Percentiles rank a stretch among this genome's conserved stretches.
These are phyloP conservation scores for Drosophila subsilvestris DNA, from an alignment of 2,888 invertebrate genomes.

Conservation along the genomic window DNA sequence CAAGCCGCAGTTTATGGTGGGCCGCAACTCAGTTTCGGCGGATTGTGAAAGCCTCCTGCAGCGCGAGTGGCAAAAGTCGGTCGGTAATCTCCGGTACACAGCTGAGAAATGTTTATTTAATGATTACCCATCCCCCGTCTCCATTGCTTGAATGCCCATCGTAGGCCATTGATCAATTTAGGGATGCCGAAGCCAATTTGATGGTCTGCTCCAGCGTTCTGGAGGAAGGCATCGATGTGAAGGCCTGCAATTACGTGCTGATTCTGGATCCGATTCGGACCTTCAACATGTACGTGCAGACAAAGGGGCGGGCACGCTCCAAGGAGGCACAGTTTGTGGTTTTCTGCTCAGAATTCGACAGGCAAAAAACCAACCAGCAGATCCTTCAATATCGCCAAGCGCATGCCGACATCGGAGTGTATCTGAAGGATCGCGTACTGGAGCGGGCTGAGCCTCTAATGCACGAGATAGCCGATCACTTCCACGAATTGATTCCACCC, in stretches of 20 bases:
- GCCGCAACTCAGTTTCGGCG: constrained; percentile 81
- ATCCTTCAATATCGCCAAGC: constrained; percentile 85
- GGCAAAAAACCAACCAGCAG: constrained; percentile 70
- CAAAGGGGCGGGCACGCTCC: constrained; percentile 93
- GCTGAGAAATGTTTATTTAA: background rate
- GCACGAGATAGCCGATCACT: constrained; percentile 86
- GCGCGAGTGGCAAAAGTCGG: constrained; percentile 72
- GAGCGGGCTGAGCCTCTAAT: constrained; percentile 85
- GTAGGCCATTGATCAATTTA: constrained; percentile 86
- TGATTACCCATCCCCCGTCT: no score
- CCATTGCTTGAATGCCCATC: background rate
- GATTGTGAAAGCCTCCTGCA: constrained; percentile 77
- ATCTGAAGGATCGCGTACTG: constrained; percentile 86
- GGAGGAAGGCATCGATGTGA: constrained; percentile 96
- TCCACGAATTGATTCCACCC: constrained; percentile 83
- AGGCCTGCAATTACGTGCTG: constrained; percentile 91
- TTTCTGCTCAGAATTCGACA: constrained; percentile 84
- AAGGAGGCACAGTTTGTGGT: constrained; percentile 87
- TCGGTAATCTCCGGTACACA: constrained; percentile 42
- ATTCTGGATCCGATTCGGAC: constrained; percentile 89
- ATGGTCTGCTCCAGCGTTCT: constrained; percentile 91
- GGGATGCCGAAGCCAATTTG: constrained; percentile 87
- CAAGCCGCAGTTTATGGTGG: constrained; percentile 89
- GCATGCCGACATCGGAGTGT: constrained; percentile 86
- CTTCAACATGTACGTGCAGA: constrained; percentile 94